Conservation (phyloP, 1,140 invertebrate genomes). For the Drosophila bipectinata region DNA sequence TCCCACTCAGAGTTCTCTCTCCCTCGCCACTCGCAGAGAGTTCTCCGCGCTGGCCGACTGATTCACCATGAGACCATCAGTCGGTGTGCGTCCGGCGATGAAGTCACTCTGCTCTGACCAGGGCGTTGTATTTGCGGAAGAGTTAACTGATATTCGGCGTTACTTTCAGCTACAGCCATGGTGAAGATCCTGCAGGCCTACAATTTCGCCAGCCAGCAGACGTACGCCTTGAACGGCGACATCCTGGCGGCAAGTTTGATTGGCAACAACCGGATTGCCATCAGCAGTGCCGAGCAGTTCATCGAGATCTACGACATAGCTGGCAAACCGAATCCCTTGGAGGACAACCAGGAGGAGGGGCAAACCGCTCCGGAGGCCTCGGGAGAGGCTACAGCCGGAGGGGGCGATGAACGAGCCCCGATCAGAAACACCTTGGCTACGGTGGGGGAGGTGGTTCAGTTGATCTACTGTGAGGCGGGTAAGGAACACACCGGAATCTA, state of each 20-base stretch:
- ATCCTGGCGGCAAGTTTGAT: constrained; percentile 76
- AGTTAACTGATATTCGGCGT: constrained; percentile 4
- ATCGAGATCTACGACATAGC: constrained; percentile 81
- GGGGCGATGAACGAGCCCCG: constrained; percentile 57
- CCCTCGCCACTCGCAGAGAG: constrained; percentile 26
- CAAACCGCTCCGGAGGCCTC: background rate
- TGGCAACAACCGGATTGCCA: constrained; percentile 75
- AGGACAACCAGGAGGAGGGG: constrained; percentile 29
- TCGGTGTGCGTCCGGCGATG: constrained; percentile 61
- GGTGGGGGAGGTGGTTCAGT: constrained; percentile 77
- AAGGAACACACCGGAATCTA: background rate
- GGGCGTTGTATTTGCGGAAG: constrained; percentile 60
- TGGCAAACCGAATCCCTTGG: constrained; percentile 53
- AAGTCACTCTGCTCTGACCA: constrained; percentile 51
- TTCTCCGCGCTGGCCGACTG: constrained; percentile 24
- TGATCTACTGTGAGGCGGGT: constrained; percentile 81
- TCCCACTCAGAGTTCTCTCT: constrained; percentile 21
- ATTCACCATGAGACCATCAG: constrained; percentile 43
- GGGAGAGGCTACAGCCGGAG: constrained; percentile 5
- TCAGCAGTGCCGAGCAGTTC: constrained; percentile 81
- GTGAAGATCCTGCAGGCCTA: constrained; percentile 82
- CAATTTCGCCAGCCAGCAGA: constrained; percentile 80
- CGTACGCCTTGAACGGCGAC: constrained; percentile 76
- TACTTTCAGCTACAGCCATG: constrained; percentile 60
- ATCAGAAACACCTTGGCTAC: constrained; percentile 71